A percentile compares a stretch with the other conserved stretches of the same genome.
These are phyloP conservation scores for Mycetomoellerius zeteki DNA, from an alignment of 1,140 invertebrate species.

Conservation along the genomic window DNA sequence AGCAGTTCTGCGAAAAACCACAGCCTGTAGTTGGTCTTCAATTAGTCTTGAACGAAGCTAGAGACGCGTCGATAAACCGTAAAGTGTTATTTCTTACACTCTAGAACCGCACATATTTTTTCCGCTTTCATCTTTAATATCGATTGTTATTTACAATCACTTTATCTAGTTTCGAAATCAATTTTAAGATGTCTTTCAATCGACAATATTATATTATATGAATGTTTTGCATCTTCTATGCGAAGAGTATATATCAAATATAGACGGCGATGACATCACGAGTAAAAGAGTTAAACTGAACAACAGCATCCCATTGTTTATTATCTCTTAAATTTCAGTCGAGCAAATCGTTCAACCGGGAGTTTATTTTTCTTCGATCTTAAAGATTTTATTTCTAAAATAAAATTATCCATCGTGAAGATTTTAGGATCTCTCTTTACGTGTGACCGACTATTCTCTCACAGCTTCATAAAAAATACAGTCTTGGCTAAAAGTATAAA, in stretches of 20 bases:
- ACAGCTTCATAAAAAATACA: neutral
- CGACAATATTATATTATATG: neutral
- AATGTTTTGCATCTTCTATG: neutral
- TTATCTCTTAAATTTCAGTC: neutral
- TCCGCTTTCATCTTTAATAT: neutral
- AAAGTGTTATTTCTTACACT: conserved; percentile 4
- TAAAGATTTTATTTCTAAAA: neutral
- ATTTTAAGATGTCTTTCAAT: conserved; percentile 4
- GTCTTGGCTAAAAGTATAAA: no score
- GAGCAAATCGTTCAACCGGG: neutral
- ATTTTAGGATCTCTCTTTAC: neutral
- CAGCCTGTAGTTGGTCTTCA: neutral
- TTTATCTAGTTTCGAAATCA: conserved; percentile 3
- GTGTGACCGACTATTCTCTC: neutral
- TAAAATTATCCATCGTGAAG: neutral
- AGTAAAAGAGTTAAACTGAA: neutral
- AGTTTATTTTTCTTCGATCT: neutral
- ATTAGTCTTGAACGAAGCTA: conserved; percentile 2
- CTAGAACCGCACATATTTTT: neutral
- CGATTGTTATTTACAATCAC: neutral
- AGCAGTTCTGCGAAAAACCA: neutral
- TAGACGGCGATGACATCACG: neutral
- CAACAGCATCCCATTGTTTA: neutral
- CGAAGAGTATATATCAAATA: neutral
- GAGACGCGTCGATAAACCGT: conserved; percentile 1